Evolutionary conservation across 2,888 invertebrate genomes (phyloP).

Genomic region (Drosophila demipolita): DNA sequence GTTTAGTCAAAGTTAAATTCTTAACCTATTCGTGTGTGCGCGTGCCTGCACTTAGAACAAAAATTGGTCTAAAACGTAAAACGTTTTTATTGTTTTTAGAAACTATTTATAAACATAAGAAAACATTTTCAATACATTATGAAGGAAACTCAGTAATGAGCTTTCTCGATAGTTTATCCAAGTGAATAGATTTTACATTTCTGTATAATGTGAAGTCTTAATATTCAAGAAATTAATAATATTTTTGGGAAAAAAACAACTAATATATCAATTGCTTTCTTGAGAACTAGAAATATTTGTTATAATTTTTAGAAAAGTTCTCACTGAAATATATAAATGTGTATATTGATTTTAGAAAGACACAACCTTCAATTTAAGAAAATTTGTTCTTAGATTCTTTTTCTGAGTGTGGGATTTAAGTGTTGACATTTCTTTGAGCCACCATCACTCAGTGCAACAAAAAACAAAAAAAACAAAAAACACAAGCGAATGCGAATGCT

Average conservation of each 20-base stretch:
- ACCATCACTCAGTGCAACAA: slow-evolving; percentile 66
- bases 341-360: background rate
- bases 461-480: slow-evolving; percentile 6
- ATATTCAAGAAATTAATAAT: background rate
- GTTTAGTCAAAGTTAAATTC: slow-evolving; percentile 75
- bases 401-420: slow-evolving; percentile 56
- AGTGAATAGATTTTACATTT: no score
- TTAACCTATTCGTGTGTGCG: slow-evolving; percentile 28
- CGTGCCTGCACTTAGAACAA: slow-evolving; percentile 7
- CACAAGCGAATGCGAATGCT: slow-evolving; percentile 38
- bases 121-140: background rate
- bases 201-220: background rate
- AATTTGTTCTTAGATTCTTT: background rate
- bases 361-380: background rate
- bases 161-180: background rate
- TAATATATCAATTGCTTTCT: background rate
- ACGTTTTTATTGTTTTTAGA: background rate
- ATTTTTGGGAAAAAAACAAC: background rate
- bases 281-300: background rate
- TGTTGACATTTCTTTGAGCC: slow-evolving; percentile 81
- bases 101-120: background rate
- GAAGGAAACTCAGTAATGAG: background rate
- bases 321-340: background rate
- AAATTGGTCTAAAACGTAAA: background rate
- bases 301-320: background rate